phyloP scores from a whole-genome alignment of 2,888 invertebrate genomes.

The Eupithecia inturbata region DNA sequence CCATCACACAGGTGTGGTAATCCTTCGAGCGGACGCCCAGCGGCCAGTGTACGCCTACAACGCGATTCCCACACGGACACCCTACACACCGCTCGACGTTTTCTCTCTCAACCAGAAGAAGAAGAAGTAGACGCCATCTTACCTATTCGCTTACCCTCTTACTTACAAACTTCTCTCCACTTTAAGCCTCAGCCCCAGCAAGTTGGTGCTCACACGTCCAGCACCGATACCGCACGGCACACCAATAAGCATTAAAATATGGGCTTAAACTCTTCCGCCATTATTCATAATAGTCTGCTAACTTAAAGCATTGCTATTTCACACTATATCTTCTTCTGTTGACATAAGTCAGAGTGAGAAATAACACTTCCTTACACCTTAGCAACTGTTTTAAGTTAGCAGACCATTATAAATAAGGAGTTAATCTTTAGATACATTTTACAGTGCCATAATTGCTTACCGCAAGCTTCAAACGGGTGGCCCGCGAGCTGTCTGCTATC shows the following conservation, averaged over 20 bases:
- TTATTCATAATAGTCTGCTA: too few species aligned
- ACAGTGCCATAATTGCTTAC: not conserved
- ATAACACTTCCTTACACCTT: too few species aligned
- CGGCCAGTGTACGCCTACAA: conserved; percentile 83
- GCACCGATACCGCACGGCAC: not conserved
- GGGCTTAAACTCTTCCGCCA: not conserved
- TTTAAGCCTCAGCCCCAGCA: not conserved
- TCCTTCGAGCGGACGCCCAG: conserved; percentile 89
- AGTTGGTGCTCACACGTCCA: not conserved
- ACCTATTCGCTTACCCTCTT: conserved; percentile 13
- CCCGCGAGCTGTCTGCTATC: not conserved
- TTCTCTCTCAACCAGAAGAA: conserved; percentile 71
- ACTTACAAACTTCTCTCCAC: not conserved
- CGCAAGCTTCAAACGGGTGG: too few species aligned
- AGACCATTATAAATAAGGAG: too few species aligned
- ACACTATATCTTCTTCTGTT: too few species aligned
- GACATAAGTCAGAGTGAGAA: too few species aligned
- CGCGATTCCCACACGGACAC: conserved; percentile 75
- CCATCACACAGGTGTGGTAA: conserved; percentile 87
- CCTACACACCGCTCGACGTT: conserved; percentile 79
- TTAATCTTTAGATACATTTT: too few species aligned
- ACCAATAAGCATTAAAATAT: not conserved
- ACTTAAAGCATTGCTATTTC: too few species aligned
- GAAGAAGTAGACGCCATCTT: conserved; percentile 56
- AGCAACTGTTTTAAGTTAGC: too few species aligned